Base-by-base conservation (phyloP, 1,140 invertebrate genomes). In the Ceratina japonica region DNA sequence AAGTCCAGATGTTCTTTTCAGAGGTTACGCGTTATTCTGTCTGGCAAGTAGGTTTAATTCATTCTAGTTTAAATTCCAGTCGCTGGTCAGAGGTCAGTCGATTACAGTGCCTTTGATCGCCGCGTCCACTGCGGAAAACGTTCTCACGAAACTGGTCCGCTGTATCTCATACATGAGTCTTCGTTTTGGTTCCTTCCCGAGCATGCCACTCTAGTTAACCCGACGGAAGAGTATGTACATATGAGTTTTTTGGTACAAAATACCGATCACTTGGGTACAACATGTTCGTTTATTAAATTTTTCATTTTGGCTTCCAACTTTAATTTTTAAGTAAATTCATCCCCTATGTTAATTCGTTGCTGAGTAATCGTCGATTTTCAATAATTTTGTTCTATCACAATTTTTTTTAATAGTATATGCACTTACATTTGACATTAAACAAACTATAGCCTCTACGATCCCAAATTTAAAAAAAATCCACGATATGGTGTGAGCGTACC, bases 31-130 rank as follows among this genome's bases (percentile, higher is more conserved):
- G 44, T 71, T 54, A 59, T n/a, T 52, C 31, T 13, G 62, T 68
- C n/a, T 63, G 20, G 15, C 49, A 18, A 31, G 62, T 68, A 65
- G 54, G 15, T 75, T 69, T 75, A 85, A 85, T 84, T 79, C 20
- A 69, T 37, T 79, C 63, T 54, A 79, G 66, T 85, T 84, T 68
- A 78, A 75, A 74, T 81, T 65, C 73, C 71, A 78, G 65, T 66
- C 22, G 56, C 76, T 62, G 79, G 80, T 84, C 83, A 77, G 72
- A 81, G 84, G 83, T 82, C 75, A 79, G 81, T 83, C 81, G 84
- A 85, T 88, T 86, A 83, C 62, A 85, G 82, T 82, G 83, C 65
- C 78, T 88, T 87, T 88, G 85, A 89, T 88, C 81, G 31, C 75
- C n/a, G 52, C 69, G 75, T 72, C 58, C 37, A 77, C 31, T 56